Conservation (phyloP, 2,888 invertebrate genomes). For the Reticulitermes lucifugus region DNA sequence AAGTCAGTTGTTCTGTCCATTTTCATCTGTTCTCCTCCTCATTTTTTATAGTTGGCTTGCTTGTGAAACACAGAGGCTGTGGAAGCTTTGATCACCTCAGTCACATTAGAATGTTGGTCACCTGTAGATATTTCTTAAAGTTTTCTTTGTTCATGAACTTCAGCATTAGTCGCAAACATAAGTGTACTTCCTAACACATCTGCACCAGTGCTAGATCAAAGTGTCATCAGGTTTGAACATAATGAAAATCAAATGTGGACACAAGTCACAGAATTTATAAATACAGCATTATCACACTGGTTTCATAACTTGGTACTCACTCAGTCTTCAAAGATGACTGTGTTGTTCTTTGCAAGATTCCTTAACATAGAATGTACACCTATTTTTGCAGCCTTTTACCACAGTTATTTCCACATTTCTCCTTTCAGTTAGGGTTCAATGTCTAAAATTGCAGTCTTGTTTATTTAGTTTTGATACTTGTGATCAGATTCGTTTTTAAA, state of each 20-base stretch:
- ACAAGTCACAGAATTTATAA: no score
- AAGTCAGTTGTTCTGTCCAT: not conserved
- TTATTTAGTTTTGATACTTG: not conserved
- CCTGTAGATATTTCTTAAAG: not conserved
- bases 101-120: conserved; percentile 26
- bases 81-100: not conserved
- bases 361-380: conserved; percentile 29
- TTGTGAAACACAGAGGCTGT: conserved; percentile 27
- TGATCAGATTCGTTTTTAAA: not conserved
- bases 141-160: not conserved
- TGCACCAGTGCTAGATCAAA: not conserved
- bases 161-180: not conserved
- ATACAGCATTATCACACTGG: not conserved
- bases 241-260: no score
- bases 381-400: conserved; percentile 29
- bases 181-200: conserved; percentile 24
- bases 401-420: not conserved
- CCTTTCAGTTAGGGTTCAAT: conserved; percentile 36
- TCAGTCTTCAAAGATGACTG: not conserved
- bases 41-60: not conserved
- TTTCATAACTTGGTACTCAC: not conserved
- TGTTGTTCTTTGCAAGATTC: not conserved
- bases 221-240: not conserved
- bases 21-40: not conserved
- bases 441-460: not conserved